Base-by-base conservation (phyloP, 2,888 invertebrate species). In the Tenthredo notha region DNA sequence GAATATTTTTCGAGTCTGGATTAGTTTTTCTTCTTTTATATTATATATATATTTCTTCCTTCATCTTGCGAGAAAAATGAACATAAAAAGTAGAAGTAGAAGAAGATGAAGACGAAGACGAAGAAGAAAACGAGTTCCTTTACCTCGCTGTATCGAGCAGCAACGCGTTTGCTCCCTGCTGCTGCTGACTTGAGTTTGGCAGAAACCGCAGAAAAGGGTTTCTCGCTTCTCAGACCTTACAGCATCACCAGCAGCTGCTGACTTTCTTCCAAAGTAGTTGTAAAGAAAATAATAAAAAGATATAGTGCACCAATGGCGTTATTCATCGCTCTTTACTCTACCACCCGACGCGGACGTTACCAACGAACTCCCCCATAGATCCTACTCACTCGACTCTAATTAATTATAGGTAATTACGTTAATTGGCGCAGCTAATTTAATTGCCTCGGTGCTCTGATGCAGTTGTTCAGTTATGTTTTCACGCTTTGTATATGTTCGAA, bases 361-460 rank as follows among this genome's bases (percentile, higher is more conserved):
- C 12, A 29, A 80, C 40, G n/a, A n/a, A n/a, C n/a, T n/a, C 61
- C 58, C 61, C 61, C 25, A 40, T 78, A 78, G 58, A 80, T 61
- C 47, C 67, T 43, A n/a, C 29, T 33, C 74, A 43, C 43, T 50
- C 54, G 75, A 85, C 88, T 87, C 88, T 91, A 90, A 91, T 91
- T 91, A 90, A 90, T 91, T 88, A 86, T 87, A 86, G 88, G 89
- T 91, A 90, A 91, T 91, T 91, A 89, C 89, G 88, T 88, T 90
- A 91, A 91, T 91, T 90, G 88, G 86, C 87, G 83, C 86, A 85
- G 88, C 88, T 88, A 89, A 90, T 88, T 87, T 87, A 86, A 90
- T 90, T 87, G 87, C 87, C 84, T 86, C 70, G 75, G 67, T 86
- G 82, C 86, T 87, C 70, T 18, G 15, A 29, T 29, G 67, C 29